These are phyloP conservation scores for Euproctis similis DNA, from an alignment of 2,888 invertebrate genomes.

Conservation along the genomic window DNA sequence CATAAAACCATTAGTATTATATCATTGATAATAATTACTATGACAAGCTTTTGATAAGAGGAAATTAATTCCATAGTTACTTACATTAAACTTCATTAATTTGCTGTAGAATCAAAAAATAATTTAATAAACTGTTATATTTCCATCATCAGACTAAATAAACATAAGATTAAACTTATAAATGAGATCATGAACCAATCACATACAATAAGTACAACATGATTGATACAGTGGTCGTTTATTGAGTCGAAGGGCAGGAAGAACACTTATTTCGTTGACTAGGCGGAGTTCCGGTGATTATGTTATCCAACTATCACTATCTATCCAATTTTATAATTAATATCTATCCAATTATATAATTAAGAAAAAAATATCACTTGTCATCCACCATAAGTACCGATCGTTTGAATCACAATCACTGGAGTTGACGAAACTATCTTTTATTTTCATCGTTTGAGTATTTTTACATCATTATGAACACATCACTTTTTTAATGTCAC, in stretches of 20 bases:
- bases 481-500: conserved; percentile 40
- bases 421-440: conserved; percentile 40
- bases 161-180: conserved; percentile 26
- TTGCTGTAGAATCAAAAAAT: no score
- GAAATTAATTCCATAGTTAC: no score
- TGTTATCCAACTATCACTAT: conserved; percentile 24
- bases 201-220: conserved; percentile 23
- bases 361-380: conserved; percentile 63
- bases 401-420: conserved; percentile 42
- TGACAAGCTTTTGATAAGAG: no score
- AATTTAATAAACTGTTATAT: no score
- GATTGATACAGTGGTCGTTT: conserved; percentile 13
- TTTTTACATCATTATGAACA: conserved; percentile 56
- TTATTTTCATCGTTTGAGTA: conserved; percentile 51
- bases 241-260: conserved; percentile 11
- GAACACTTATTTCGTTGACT: conserved; percentile 59
- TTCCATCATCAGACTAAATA: conserved; percentile 15
- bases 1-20: no score
- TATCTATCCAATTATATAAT: no score
- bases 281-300: conserved; percentile 59
- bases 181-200: conserved; percentile 67
- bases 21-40: no score
- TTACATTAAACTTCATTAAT: no score
- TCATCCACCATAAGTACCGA: conserved; percentile 37
- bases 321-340: no score